Conservation (phyloP, 2,888 invertebrate species). For the Tipula confusa region DNA sequence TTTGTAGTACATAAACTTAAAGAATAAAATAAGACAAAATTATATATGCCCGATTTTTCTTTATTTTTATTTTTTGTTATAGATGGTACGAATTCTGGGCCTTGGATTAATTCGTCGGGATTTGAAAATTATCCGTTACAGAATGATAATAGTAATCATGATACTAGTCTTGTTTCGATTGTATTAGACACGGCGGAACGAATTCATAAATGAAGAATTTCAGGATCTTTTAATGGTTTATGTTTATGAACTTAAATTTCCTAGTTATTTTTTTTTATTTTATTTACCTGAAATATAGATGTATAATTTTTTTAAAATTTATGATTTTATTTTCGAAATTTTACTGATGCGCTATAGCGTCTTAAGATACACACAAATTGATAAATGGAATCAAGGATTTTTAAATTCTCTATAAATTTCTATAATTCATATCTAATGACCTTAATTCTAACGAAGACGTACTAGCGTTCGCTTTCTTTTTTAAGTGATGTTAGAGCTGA, state of each 20-base stretch:
- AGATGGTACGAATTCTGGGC: conserved; percentile 3
- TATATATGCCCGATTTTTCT: neutral
- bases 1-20: neutral
- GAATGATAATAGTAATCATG: neutral
- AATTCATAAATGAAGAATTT: neutral
- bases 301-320: neutral
- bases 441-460: too few relatives aligned
- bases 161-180: neutral
- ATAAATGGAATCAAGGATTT: too few relatives aligned
- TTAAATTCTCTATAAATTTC: too few relatives aligned
- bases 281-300: neutral
- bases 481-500: too few relatives aligned
- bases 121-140: neutral
- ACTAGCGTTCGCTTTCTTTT: too few relatives aligned
- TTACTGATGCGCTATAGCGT: too few relatives aligned
- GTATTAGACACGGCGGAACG: neutral
- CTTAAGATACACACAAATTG: too few relatives aligned
- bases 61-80: neutral
- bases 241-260: neutral
- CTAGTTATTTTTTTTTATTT: neutral
- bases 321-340: neutral
- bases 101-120: neutral
- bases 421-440: too few relatives aligned
- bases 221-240: neutral
- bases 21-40: neutral